phyloP scores from a whole-genome alignment of 2,797 vertebrate species.

The Neosilurus mollespiculum region DNA sequence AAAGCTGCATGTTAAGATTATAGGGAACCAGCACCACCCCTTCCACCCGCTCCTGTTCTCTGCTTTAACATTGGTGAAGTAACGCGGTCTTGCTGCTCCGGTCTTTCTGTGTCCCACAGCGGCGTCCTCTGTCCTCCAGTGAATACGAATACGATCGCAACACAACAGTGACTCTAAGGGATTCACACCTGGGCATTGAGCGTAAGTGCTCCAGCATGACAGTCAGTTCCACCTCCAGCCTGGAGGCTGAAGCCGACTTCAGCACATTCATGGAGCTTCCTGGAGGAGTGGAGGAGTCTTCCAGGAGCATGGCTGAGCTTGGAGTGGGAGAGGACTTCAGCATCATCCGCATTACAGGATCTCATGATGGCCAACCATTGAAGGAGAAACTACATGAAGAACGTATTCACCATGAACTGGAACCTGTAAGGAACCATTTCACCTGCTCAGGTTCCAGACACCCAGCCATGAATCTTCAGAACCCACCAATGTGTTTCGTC shows the following conservation, averaged over 20 bases:
- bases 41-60: constrained; percentile 5
- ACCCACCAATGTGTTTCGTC: constrained; percentile 15
- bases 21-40: background rate
- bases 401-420: constrained; percentile 69
- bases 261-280: constrained; percentile 79
- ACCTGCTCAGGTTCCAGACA: background rate
- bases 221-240: constrained; percentile 84
- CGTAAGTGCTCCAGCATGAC: constrained; percentile 86
- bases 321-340: constrained; percentile 81
- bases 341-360: constrained; percentile 78
- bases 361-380: constrained; percentile 77
- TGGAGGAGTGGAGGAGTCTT: constrained; percentile 82
- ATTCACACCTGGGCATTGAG: constrained; percentile 82
- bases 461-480: constrained; percentile 4
- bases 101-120: constrained; percentile 65
- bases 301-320: constrained; percentile 65
- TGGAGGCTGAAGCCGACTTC: constrained; percentile 85
- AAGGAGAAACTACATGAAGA: constrained; percentile 75
- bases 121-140: constrained; percentile 62
- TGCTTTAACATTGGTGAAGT: constrained; percentile 17
- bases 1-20: constrained; percentile 5
- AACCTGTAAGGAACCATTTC: constrained; percentile 52
- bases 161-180: constrained; percentile 78
- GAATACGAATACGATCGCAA: constrained; percentile 89
- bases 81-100: constrained; percentile 72